A percentile compares a stretch with the other conserved stretches of the same genome.
Evolutionary conservation across 2,113 vertebrate genomes (phyloP).

Genomic region (Macquaria australasica): DNA sequence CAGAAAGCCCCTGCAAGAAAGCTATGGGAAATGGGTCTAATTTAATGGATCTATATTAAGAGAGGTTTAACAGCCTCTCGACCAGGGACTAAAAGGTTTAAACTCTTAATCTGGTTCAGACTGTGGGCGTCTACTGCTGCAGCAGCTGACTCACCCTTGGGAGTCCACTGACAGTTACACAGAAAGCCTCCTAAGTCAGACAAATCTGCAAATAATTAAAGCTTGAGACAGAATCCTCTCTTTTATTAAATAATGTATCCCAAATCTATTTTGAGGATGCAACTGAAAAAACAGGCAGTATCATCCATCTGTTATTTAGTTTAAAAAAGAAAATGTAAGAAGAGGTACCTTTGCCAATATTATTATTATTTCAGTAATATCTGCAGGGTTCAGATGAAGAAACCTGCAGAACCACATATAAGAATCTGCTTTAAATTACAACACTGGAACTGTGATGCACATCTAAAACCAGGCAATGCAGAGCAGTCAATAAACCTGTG

Average conservation of each 20-base stretch:
- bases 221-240: conserved; percentile 28
- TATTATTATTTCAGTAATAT: neutral
- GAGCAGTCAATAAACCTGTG: neutral
- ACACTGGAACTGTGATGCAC: neutral
- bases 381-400: neutral
- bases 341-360: conserved; percentile 2
- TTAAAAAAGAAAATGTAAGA: conserved; percentile 18
- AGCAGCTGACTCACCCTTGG: conserved; percentile 55
- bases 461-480: neutral
- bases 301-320: conserved; percentile 30
- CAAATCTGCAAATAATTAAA: conserved; percentile 72
- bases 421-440: conserved; percentile 41
- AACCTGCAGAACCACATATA: conserved; percentile 4
- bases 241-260: conserved; percentile 34
- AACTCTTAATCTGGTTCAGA: conserved; percentile 68
- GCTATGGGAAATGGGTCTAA: too few relatives aligned
- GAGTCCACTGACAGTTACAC: conserved; percentile 35
- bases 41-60: conserved; percentile 5
- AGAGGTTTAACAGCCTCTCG: conserved; percentile 41
- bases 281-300: conserved; percentile 12
- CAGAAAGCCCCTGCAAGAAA: neutral
- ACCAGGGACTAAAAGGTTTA: conserved; percentile 61
- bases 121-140: conserved; percentile 13
- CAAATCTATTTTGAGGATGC: conserved; percentile 31
- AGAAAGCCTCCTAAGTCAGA: conserved; percentile 51